A percentile compares a stretch with the other conserved stretches of the same genome.
phyloP scores from a whole-genome alignment of 2,888 invertebrate genomes.

The Stratiomys singularior region DNA sequence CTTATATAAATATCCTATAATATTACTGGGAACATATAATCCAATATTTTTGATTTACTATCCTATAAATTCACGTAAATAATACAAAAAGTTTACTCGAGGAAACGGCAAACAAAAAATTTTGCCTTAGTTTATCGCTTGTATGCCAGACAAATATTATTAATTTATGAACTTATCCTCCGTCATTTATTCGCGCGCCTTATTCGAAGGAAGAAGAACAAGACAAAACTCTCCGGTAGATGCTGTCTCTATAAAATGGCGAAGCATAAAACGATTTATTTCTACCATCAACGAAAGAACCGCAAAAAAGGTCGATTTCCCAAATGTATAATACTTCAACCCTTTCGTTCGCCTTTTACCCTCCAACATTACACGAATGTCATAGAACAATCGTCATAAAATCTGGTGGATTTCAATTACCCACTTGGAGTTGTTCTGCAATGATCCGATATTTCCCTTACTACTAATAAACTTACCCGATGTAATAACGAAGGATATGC shows the following conservation, averaged over 20 bases:
- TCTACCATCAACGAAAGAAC: neutral
- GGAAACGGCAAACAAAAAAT: too few relatives aligned
- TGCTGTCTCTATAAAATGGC: neutral
- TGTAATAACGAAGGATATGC: neutral
- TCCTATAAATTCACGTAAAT: too few relatives aligned
- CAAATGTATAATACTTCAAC: neutral
- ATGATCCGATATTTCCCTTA: neutral
- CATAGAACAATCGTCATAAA: slow-evolving; percentile 17
- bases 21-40: too few relatives aligned
- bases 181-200: too few relatives aligned
- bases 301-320: slow-evolving; percentile 23
- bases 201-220: neutral
- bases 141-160: too few relatives aligned
- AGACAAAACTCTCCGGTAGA: neutral
- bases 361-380: neutral
- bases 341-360: neutral
- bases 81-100: too few relatives aligned
- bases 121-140: too few relatives aligned
- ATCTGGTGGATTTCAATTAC: slow-evolving; percentile 22
- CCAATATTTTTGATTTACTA: too few relatives aligned
- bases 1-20: too few relatives aligned
- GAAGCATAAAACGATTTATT: slow-evolving; percentile 6
- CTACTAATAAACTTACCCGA: neutral
- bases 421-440: neutral
- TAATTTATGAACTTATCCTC: too few relatives aligned